Evolutionary conservation across 2,888 invertebrate genomes (phyloP).

Genomic region (Phlogophora meticulosa): DNA sequence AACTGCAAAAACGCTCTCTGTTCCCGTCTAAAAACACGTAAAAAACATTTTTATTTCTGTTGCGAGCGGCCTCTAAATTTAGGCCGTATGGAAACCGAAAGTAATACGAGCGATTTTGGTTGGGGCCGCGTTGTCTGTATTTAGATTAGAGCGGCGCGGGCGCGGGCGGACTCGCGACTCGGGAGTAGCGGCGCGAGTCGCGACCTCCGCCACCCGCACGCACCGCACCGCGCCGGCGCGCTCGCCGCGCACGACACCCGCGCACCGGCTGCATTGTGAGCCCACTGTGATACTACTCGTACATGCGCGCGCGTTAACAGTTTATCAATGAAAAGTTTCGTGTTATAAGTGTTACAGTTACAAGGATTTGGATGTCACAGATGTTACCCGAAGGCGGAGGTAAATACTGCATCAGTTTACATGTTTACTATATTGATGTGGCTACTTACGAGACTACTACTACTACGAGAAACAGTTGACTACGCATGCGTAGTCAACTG

Average conservation of each 20-base stretch:
- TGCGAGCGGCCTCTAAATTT: constrained; percentile 90
- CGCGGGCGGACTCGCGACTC: constrained; percentile 68
- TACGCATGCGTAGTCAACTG: background rate
- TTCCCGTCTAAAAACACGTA: constrained; percentile 90
- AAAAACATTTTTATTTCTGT: constrained; percentile 90
- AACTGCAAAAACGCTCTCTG: constrained; percentile 84
- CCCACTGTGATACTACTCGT: constrained; percentile 51
- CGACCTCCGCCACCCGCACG: constrained; percentile 52
- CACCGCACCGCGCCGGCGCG: constrained; percentile 35
- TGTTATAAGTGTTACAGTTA: constrained; percentile 69
- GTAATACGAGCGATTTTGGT: constrained; percentile 90
- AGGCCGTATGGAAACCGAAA: constrained; percentile 90
- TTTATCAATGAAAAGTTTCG: constrained; percentile 72
- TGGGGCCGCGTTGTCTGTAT: constrained; percentile 88
- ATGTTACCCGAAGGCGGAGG: constrained; percentile 89
- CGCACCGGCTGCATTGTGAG: constrained; percentile 41
- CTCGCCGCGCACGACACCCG: constrained; percentile 38
- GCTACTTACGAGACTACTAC: background rate
- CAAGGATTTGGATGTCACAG: constrained; percentile 86
- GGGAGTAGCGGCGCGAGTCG: constrained; percentile 57
- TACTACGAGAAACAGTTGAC: no score
- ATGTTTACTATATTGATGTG: background rate
- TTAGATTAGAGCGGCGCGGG: constrained; percentile 86
- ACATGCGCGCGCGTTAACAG: constrained; percentile 55
- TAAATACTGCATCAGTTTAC: constrained; percentile 73